Evolutionary conservation across 2,888 invertebrate genomes (phyloP).

Genomic region (Eupithecia abbreviata): DNA sequence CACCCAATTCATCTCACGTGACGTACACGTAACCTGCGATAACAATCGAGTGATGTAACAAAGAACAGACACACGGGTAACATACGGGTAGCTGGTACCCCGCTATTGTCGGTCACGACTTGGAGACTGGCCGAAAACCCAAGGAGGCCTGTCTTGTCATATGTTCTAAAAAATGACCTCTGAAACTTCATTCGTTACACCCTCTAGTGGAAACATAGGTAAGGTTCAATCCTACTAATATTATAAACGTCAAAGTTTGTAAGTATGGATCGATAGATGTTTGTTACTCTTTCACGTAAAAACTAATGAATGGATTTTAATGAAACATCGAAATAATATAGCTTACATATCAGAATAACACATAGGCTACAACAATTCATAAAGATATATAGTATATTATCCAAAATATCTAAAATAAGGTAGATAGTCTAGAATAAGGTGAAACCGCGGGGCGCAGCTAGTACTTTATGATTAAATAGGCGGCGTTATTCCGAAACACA

Average conservation of each 20-base stretch:
- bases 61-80: neutral
- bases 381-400: too few species aligned
- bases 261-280: too few species aligned
- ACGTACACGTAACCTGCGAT: slow-evolving; percentile 31
- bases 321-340: too few species aligned
- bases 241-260: too few species aligned
- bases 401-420: too few species aligned
- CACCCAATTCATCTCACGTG: slow-evolving; percentile 39
- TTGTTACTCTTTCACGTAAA: too few species aligned
- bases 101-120: slow-evolving; percentile 20
- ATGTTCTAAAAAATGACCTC: neutral
- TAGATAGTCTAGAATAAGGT: too few species aligned
- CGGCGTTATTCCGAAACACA: neutral
- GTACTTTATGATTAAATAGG: too few species aligned
- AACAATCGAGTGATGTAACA: slow-evolving; percentile 33
- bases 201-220: neutral
- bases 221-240: neutral
- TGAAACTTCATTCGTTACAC: neutral
- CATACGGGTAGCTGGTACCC: neutral
- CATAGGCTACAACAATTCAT: too few species aligned
- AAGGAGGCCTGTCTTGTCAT: neutral
- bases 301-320: too few species aligned
- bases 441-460: too few species aligned
- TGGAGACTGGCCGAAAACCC: neutral
- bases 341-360: too few species aligned